Conservation (phyloP, 1,140 invertebrate species). For the Drosophila tropicalis region DNA sequence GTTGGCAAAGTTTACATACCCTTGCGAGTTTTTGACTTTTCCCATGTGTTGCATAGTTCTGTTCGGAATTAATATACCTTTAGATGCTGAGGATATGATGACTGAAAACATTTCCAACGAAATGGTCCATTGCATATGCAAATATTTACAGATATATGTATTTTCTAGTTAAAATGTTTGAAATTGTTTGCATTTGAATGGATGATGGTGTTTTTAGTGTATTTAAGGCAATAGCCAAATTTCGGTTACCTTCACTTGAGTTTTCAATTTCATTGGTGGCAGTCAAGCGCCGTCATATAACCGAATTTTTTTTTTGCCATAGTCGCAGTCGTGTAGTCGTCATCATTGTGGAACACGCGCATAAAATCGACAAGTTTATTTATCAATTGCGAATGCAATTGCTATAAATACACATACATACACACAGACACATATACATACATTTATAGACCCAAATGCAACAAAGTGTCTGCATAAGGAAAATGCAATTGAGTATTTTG, state of each 20-base stretch:
- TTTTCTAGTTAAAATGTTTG: constrained; percentile 47
- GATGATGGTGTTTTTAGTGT: neutral
- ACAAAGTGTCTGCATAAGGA: constrained; percentile 45
- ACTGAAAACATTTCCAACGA: constrained; percentile 65
- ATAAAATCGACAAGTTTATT: constrained; percentile 67
- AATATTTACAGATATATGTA: constrained; percentile 70
- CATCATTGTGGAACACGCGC: constrained; percentile 34
- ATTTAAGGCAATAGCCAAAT: constrained; percentile 36
- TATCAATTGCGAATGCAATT: constrained; percentile 53
- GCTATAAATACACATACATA: constrained; percentile 44
- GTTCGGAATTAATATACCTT: no score
- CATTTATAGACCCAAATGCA: constrained; percentile 42
- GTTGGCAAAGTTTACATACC: no score
- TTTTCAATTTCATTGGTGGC: constrained; percentile 38
- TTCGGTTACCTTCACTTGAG: constrained; percentile 24
- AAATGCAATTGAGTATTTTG: constrained; percentile 25
- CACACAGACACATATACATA: no score
- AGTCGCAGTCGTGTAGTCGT: neutral
- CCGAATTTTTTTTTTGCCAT: no score
- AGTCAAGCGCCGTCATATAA: constrained; percentile 54
- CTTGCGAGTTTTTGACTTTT: no score
- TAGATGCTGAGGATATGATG: neutral
- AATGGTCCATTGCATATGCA: constrained; percentile 53
- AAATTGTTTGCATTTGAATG: constrained; percentile 27
- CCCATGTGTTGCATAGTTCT: no score